These are phyloP conservation scores for Neogobius melanostomus DNA, from an alignment of 2,113 vertebrate species.

Conservation along the genomic window DNA sequence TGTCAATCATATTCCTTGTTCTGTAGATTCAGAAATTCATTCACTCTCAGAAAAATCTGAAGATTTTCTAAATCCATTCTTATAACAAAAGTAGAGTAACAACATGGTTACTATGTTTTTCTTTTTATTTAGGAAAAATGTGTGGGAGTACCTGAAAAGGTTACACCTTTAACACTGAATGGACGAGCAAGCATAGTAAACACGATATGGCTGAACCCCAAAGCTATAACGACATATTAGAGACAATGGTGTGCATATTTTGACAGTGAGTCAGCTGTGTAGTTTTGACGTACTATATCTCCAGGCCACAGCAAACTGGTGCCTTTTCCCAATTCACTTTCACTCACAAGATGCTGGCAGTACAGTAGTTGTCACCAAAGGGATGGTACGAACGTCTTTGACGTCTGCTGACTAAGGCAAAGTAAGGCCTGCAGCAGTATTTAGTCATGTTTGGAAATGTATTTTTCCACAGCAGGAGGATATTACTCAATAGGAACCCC, in stretches of 20 bases:
- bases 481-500: too few species aligned
- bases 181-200: conserved; percentile 16
- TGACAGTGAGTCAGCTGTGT: conserved; percentile 1
- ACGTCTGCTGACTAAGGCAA: background rate
- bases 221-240: conserved; percentile 18
- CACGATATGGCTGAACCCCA: conserved; percentile 30
- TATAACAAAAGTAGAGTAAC: background rate
- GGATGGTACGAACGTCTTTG: too few species aligned
- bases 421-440: background rate
- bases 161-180: conserved; percentile 17
- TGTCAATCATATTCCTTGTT: background rate
- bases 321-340: conserved; percentile 5
- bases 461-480: background rate
- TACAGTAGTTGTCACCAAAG: background rate
- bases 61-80: background rate
- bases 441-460: background rate
- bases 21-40: background rate
- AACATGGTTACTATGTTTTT: conserved; percentile 27
- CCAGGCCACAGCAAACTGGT: conserved; percentile 10
- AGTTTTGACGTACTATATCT: conserved; percentile 25
- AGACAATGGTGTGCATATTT: conserved; percentile 18
- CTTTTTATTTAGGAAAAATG: background rate
- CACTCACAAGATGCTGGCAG: background rate
- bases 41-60: background rate
- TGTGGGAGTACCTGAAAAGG: conserved; percentile 16